A percentile compares a stretch with the other conserved stretches of the same genome.
phyloP scores from a whole-genome alignment of 2,888 invertebrate genomes.

The Galerucella pusilla region DNA sequence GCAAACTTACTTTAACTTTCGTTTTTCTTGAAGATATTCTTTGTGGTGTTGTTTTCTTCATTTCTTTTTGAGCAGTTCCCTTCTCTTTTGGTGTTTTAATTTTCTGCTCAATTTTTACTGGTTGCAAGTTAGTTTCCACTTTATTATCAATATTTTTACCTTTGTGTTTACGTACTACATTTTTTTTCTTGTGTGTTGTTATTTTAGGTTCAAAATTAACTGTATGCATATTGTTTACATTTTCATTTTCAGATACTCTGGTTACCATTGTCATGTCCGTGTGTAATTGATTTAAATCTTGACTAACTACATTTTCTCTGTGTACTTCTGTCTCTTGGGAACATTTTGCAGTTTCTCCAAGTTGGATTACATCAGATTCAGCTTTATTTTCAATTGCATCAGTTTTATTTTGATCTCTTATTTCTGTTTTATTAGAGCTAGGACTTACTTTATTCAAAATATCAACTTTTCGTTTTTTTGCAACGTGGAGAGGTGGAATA shows the following conservation, averaged over 20 bases:
- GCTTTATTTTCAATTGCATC: background rate
- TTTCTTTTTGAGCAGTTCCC: background rate
- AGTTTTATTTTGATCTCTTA: background rate
- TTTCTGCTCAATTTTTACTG: background rate
- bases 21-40: conserved; percentile 50
- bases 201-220: background rate
- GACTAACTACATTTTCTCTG: background rate
- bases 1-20: conserved; percentile 49
- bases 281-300: background rate
- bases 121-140: background rate
- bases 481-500: conserved; percentile 48
- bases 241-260: background rate
- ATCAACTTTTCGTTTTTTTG: conserved; percentile 53
- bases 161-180: background rate
- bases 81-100: background rate
- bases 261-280: background rate
- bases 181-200: background rate
- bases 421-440: background rate
- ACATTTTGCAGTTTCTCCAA: background rate
- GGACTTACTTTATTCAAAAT: background rate
- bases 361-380: background rate
- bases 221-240: background rate
- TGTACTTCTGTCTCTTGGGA: background rate
- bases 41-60: conserved; percentile 19
- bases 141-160: background rate